A percentile compares a stretch with the other conserved stretches of the same genome.
Evolutionary conservation across 2,888 invertebrate genomes (phyloP).

Genomic region (Sphecodes monilicornis): DNA sequence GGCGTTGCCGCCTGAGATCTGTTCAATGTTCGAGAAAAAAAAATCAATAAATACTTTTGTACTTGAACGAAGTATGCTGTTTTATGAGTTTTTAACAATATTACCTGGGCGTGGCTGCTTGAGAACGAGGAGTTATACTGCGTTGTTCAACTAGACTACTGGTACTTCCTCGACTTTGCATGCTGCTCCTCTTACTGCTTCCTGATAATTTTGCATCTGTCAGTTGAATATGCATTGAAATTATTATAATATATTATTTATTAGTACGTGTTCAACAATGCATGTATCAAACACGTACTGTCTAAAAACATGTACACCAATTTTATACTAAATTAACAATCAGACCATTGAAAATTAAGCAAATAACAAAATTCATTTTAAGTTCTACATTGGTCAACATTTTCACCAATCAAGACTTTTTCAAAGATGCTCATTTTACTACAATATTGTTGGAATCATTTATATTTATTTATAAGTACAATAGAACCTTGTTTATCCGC

Average conservation of each 20-base stretch:
- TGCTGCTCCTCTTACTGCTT: slow-evolving; percentile 95
- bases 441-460: neutral
- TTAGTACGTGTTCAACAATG: slow-evolving; percentile 15
- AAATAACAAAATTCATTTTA: neutral
- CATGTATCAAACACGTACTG: neutral
- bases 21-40: slow-evolving; percentile 25
- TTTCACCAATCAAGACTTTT: neutral
- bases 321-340: neutral
- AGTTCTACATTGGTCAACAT: neutral
- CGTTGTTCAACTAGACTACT: slow-evolving; percentile 93
- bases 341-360: neutral
- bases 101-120: slow-evolving; percentile 95
- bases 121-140: slow-evolving; percentile 94
- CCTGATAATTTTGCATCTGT: slow-evolving; percentile 90
- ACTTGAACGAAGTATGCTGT: neutral
- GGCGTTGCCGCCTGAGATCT: slow-evolving; percentile 97
- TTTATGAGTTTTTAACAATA: slow-evolving; percentile 2
- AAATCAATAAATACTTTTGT: neutral
- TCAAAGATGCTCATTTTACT: neutral
- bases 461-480: neutral
- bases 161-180: slow-evolving; percentile 96
- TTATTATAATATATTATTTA: slow-evolving; percentile 58
- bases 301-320: slow-evolving; percentile 2
- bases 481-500: neutral
- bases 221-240: slow-evolving; percentile 74